Base-by-base conservation (phyloP, 2,113 vertebrate genomes). In the Xenus cinereus region DNA sequence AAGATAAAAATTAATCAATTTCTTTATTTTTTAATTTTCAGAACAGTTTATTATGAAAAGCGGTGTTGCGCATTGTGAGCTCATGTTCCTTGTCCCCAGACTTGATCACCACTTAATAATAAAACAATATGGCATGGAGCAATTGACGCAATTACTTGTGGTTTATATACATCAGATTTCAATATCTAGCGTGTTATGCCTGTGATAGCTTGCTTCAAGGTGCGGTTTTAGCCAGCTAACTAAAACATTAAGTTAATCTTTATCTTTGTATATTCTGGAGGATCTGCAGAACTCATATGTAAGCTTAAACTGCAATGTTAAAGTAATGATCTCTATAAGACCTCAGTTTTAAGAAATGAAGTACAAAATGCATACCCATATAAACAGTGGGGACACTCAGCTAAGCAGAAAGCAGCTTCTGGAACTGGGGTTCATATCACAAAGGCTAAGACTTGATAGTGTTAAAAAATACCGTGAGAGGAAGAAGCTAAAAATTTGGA, bases 201-300 rank as follows among this genome's bases (percentile, higher is more conserved):
- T 95, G 60, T 84, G 86, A 78, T 87, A 67, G 85, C 86, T 87
- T 95, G 80, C 68, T 86, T 84, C 79, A 46, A 91, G 90, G 86
- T 90, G 68, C 86, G 82, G 71, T 93, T 95, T 96, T 88, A 85
- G 78, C 48, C 66, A 82, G 35, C 59, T 86, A 67, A 62, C 62
- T 76, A 35, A 79, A 85, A 60, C 57, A 35, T 78, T 91, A 27
- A 80, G 80, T 94, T 69, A 72, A 18, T 73, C 26, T 62, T 62
- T 78, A 54, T 87, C 74, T 91, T 75, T 91, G 63, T 63, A 10
- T 88, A 6, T 83, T 79, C 82, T 92, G 53, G 48, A 64, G 24
- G 19, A 45, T 80, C 30, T 90, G 32, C 48, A 43, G 81, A 68
- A 17, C 57, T 82, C 18, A 22, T 23, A 19, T 26, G 9, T 56